phyloP scores from a whole-genome alignment of 2,113 vertebrate genomes.

The Polypterus senegalus region DNA sequence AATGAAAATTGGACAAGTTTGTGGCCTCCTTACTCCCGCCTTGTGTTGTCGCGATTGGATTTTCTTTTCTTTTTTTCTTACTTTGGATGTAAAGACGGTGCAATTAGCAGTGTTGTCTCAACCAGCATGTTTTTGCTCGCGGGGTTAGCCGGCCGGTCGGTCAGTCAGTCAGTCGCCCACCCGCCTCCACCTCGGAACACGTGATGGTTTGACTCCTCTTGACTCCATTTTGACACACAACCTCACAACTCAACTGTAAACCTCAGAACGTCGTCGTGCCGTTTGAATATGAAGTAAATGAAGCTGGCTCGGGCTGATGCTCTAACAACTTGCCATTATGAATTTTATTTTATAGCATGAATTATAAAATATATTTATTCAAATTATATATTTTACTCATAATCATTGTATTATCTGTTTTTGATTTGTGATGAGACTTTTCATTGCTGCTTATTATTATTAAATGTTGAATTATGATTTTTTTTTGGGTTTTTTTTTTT shows the following conservation, averaged over 20 bases:
- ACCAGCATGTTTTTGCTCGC: too few relatives aligned
- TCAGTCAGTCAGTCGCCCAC: too few relatives aligned
- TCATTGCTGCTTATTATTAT: conserved; percentile 72
- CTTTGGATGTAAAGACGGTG: too few relatives aligned
- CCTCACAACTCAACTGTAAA: conserved; percentile 85
- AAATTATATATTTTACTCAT: conserved; percentile 99
- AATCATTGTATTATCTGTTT: conserved; percentile 71
- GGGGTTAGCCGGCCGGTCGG: too few relatives aligned
- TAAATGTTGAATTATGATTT: conserved; percentile 19
- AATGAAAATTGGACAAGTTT: too few relatives aligned
- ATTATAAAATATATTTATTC: conserved; percentile 95
- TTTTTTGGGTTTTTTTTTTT: conserved; percentile 43
- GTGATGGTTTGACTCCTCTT: conserved; percentile 12
- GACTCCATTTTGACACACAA: conserved; percentile 57
- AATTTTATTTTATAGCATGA: conserved; percentile 99
- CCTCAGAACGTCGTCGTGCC: conserved; percentile 89
- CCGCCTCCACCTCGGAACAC: too few relatives aligned
- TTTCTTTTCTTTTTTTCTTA: too few relatives aligned
- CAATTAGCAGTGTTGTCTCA: too few relatives aligned
- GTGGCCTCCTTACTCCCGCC: too few relatives aligned
- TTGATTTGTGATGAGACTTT: conserved; percentile 70
- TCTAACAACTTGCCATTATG: conserved; percentile 90
- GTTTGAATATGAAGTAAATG: conserved; percentile 93
- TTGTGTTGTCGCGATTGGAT: too few relatives aligned
- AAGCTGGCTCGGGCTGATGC: conserved; percentile 96